Evolutionary conservation across 1,140 invertebrate species (phyloP).

Genomic region (Anastrepha ludens): DNA sequence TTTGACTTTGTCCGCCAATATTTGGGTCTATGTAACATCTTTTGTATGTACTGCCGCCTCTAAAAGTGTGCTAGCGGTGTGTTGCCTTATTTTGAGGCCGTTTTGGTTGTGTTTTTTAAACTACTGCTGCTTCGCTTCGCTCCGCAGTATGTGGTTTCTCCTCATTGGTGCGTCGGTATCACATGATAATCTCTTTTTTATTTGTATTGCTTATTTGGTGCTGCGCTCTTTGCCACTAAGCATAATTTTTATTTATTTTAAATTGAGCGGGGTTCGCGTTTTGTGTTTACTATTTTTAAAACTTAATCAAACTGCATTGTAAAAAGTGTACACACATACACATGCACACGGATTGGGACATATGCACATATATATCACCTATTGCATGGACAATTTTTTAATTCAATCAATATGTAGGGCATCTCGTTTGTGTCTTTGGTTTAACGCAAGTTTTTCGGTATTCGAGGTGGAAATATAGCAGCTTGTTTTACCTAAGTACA

Average conservation of each 20-base stretch:
- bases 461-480: neutral
- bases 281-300: constrained; percentile 7
- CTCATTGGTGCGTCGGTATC: constrained; percentile 71
- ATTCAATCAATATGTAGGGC: neutral
- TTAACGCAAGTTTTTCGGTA: neutral
- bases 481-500: neutral
- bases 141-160: constrained; percentile 67
- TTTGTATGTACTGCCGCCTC: no score
- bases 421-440: neutral
- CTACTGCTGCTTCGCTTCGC: no score
- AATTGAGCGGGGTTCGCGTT: neutral
- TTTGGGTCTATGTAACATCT: neutral
- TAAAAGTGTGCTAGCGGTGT: no score
- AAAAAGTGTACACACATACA: neutral
- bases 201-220: neutral
- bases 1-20: neutral
- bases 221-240: constrained; percentile 61
- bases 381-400: neutral
- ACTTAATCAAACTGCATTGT: constrained; percentile 16
- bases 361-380: neutral
- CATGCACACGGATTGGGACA: neutral
- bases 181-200: constrained; percentile 67
- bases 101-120: no score
- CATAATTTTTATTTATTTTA: constrained; percentile 33
- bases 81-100: no score